These are phyloP conservation scores for Microcebus murinus DNA, from an alignment of 2,113 vertebrate genomes.

Conservation along the genomic window DNA sequence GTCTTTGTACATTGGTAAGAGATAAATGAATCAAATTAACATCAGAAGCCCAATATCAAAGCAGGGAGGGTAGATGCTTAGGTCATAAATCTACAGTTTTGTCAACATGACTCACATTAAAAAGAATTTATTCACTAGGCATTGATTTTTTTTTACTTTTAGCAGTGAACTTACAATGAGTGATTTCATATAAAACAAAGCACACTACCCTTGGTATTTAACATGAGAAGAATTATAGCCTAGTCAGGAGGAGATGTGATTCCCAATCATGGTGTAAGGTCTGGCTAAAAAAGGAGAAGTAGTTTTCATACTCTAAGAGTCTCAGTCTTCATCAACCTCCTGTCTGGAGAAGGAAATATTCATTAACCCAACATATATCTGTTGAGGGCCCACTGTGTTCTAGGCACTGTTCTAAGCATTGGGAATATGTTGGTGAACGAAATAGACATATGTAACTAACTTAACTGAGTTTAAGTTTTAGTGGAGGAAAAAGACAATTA, in stretches of 20 bases:
- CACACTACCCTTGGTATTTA: constrained; percentile 35
- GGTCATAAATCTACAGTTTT: constrained; percentile 69
- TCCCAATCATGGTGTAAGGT: neutral
- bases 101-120: constrained; percentile 69
- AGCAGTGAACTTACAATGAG: constrained; percentile 48
- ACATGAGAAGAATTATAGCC: constrained; percentile 58
- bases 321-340: neutral
- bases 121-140: constrained; percentile 64
- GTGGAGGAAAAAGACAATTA: neutral
- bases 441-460: neutral
- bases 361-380: neutral
- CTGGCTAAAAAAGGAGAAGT: neutral
- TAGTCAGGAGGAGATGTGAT: neutral
- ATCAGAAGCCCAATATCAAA: constrained; percentile 65
- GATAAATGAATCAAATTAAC: constrained; percentile 71
- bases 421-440: neutral
- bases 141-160: constrained; percentile 65
- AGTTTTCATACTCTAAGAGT: neutral
- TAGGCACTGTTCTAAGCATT: neutral
- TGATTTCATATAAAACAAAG: constrained; percentile 66
- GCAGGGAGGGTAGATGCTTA: constrained; percentile 26
- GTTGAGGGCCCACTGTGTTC: neutral
- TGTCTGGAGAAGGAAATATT: neutral
- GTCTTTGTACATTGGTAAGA: constrained; percentile 51
- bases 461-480: constrained; percentile 34